These are phyloP conservation scores for Aphrocallistes beatrix DNA, from an alignment of 37 sponge, comb jelly and placozoan species.

Conservation along the genomic window DNA sequence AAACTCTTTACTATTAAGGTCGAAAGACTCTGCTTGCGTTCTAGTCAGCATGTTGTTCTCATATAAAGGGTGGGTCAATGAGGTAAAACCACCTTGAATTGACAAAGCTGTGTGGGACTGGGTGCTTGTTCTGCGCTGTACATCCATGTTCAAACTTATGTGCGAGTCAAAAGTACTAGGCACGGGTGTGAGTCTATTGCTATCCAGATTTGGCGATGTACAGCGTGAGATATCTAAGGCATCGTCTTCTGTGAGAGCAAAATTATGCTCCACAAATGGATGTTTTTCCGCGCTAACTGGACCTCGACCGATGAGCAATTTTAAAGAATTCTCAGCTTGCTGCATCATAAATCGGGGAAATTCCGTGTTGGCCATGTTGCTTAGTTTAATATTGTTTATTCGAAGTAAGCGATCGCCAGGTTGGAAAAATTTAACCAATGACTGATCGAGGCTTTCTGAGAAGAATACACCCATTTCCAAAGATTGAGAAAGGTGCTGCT, in stretches of 20 bases:
- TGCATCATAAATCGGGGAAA: neutral
- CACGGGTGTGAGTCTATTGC: neutral
- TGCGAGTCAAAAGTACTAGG: too few species aligned
- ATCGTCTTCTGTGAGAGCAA: neutral
- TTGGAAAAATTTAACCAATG: neutral
- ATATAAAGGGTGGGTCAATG: too few species aligned
- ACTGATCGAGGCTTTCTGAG: neutral
- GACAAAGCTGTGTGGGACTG: neutral
- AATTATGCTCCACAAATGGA: neutral
- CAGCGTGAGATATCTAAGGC: neutral
- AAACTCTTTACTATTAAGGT: neutral
- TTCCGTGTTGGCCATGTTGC: neutral
- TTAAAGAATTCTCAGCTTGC: neutral
- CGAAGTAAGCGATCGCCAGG: neutral
- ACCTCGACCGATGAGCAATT: neutral
- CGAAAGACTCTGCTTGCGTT: neutral
- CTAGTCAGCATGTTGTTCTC: too few species aligned
- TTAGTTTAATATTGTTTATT: constrained; percentile 5
- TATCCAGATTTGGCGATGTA: neutral
- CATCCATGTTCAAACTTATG: too few species aligned
- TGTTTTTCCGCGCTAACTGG: neutral
- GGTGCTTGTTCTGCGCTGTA: neutral
- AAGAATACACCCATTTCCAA: neutral
- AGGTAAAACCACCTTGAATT: neutral
- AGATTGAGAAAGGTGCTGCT: neutral